Evolutionary conservation across 2,888 invertebrate species (phyloP), one percentile per base, ranked within the genome.

Genomic region (Thyatira batis): DNA sequence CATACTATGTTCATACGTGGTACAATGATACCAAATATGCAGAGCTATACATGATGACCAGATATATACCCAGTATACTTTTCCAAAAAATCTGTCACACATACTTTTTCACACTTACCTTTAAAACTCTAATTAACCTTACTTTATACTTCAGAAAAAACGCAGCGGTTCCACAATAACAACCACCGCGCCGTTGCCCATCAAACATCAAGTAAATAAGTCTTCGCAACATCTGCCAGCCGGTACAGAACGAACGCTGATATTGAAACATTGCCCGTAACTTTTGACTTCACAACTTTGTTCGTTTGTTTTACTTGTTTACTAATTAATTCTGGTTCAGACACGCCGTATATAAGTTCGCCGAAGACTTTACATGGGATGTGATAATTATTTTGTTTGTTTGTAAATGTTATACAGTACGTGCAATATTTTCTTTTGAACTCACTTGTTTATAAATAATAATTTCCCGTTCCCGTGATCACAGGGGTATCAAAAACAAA

Each of bases 251-350:
- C 39, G 17, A 39, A 39, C 39, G 39, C 39, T 39, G 39, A 39
- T 39, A 39, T 39, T 39, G 39, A 39, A 39, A 39, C 39, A 39
- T 39, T 39, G 39, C 39, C 39, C 8, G 4, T 17, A 39, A 39
- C 39, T 39, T 39, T 39, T 39, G 39, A 39, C 39, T 39, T 39
- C 17, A 17, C 39, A 39, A 39, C 48, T 20, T 50, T 50, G 39
- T 50, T 48, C 33, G 39, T 63, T 63, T 52, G 45, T 63, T 51
- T 51, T 30, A 21, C 49, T 58, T 52, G 63, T 54, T 53, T 51
- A 63, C 52, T 56, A 53, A 60, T 51, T 54, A 54, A 63, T 63
- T 59, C 50, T 45, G 51, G 56, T 53, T 56, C 48, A 56, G 54
- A 54, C 28, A 56, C 51, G 46, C 50, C 28, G 44, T 50, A 50